phyloP scores from a whole-genome alignment of 2,888 invertebrate species.

The Cyaniris semiargus region DNA sequence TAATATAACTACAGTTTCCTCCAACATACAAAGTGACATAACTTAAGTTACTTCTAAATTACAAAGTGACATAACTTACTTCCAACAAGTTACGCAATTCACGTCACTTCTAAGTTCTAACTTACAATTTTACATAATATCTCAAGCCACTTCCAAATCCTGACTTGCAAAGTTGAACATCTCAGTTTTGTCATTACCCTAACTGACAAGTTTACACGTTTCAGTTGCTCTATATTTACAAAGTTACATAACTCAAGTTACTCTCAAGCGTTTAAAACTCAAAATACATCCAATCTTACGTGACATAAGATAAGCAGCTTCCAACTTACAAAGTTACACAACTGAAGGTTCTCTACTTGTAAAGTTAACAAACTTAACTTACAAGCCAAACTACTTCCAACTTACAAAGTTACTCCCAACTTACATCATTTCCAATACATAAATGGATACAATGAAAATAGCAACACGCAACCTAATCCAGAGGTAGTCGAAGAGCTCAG shows the following conservation, averaged over 20 bases:
- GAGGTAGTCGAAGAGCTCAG: constrained; percentile 66
- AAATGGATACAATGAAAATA: constrained; percentile 66
- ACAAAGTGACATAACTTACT: no score
- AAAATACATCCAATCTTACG: not conserved
- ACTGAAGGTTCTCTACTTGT: not conserved
- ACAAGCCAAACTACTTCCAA: not conserved
- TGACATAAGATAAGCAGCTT: not conserved
- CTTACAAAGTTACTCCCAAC: not conserved
- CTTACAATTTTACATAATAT: no score
- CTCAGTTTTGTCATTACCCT: no score
- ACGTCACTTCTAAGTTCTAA: no score
- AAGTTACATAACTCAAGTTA: not conserved
- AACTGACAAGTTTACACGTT: no score
- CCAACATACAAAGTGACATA: not conserved
- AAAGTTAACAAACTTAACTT: not conserved
- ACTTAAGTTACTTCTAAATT: not conserved
- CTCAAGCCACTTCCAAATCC: not conserved
- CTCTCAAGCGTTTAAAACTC: not conserved
- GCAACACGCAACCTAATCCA: constrained; percentile 68
- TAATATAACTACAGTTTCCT: no score
- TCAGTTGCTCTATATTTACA: no score
- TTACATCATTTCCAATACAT: constrained; percentile 73
- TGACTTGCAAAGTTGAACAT: not conserved
- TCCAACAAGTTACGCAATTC: no score
- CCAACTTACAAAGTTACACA: not conserved